Percentiles rank a stretch among this genome's conserved stretches.
Conservation (phyloP, 2,888 invertebrate genomes). For the Oligia latruncula region DNA sequence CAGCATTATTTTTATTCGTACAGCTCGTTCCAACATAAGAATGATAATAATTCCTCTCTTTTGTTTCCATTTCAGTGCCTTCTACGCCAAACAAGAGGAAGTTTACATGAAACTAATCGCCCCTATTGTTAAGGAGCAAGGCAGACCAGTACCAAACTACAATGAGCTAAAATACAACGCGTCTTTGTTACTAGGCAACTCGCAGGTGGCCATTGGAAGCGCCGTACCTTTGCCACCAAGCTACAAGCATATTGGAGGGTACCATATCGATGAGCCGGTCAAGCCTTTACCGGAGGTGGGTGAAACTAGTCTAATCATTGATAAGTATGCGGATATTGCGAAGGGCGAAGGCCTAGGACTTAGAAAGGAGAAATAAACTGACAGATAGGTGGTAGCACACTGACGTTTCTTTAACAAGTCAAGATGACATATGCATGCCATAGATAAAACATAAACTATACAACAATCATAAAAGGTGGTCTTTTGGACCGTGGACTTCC, state of each 20-base stretch:
- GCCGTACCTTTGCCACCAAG: constrained; percentile 61
- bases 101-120: constrained; percentile 47
- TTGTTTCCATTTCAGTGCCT: constrained; percentile 23
- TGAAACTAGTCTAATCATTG: neutral
- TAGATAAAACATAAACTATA: too few species aligned
- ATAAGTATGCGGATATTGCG: too few species aligned
- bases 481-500: neutral
- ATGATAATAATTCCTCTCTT: neutral
- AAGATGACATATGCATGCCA: too few species aligned
- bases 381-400: too few species aligned
- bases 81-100: constrained; percentile 50
- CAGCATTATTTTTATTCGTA: neutral
- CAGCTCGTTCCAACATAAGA: neutral
- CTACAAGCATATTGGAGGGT: constrained; percentile 68
- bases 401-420: too few species aligned
- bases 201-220: constrained; percentile 54
- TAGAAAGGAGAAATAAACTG: too few species aligned
- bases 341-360: too few species aligned
- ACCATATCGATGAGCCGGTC: constrained; percentile 66
- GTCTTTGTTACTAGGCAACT: constrained; percentile 63
- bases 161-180: constrained; percentile 58
- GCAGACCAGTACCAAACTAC: constrained; percentile 59
- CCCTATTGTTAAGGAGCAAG: constrained; percentile 62
- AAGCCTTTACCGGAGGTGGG: constrained; percentile 69
- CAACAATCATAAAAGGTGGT: neutral